Conservation (phyloP, 64 coral and sea anemone genomes). For the Stichodactyla mertensii region DNA sequence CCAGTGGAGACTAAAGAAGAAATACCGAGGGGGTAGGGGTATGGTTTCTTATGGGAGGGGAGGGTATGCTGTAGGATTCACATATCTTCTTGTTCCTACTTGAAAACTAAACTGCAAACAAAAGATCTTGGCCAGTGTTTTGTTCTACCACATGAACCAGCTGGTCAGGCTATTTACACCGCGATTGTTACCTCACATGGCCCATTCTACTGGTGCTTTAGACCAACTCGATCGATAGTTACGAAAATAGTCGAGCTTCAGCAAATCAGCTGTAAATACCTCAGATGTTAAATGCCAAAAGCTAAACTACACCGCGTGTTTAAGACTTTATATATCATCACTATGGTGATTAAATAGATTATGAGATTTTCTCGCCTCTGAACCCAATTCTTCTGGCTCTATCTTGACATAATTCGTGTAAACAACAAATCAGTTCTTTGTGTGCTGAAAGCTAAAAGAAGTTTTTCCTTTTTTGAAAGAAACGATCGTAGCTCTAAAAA, state of each 20-base stretch:
- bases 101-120: neutral
- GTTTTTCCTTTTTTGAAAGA: neutral
- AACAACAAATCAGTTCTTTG: slow-evolving; percentile 4
- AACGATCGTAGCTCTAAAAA: neutral
- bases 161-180: neutral
- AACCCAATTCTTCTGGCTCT: neutral
- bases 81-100: neutral
- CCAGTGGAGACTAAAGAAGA: too few species aligned
- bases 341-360: neutral
- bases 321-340: neutral
- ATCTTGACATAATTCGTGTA: neutral
- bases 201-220: neutral
- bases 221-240: neutral
- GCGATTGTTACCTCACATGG: slow-evolving; percentile 16
- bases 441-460: neutral
- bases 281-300: neutral
- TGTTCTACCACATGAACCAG: slow-evolving; percentile 5
- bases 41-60: too few species aligned
- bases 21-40: too few species aligned
- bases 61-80: too few species aligned
- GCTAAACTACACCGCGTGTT: neutral
- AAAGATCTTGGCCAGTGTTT: neutral
- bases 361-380: neutral
- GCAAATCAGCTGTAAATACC: neutral
- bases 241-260: neutral